Base-by-base conservation (phyloP, 92 coral and sea anemone genomes). In the Epizoanthus scotinus region DNA sequence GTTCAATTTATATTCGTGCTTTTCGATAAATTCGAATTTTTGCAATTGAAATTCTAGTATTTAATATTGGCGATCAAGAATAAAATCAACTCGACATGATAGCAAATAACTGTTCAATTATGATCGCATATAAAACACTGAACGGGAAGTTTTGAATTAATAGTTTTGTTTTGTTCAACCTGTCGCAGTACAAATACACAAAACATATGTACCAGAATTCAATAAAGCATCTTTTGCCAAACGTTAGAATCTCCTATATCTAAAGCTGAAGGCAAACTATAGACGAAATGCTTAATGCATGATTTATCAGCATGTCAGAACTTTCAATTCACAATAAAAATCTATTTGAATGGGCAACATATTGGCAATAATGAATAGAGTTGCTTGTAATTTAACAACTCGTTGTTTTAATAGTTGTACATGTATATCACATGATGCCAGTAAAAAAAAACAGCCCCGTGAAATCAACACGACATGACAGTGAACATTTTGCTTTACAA, bases 91-190 rank as follows among this genome's bases (percentile, higher is more conserved):
- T 44, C 52, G n/a, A n/a, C n/a, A n/a, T n/a, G n/a, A n/a, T n/a
- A 44, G 12, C 52, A 47, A 47, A 47, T 12, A 47, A 47, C 52
- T 47, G 52, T 47, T 47, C 52, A 47, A 12, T 8, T 47, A 47
- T 5, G 17, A 47, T 47, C 52, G 52, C 1, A 47, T 13, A 9
- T 9, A 13, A 47, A 34, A 3, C 40, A 63, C 38, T 19, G 70
- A 64, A 68, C 54, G 40, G 54, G 73, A 68, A 68, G 73, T 68
- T 44, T 44, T 9, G 52, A 8, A 44, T 44, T 44, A 44, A 44
- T 15, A 44, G 52, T 44, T 44, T 68, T 18, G 73, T 56, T 42
- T 68, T 68, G 56, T 68, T 68, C 73, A 68, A 68, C 73, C 73
- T 68, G 73, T 68, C 55, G 55, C 24, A 28, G n/a, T 68, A 38